Conservation (phyloP, 2,113 vertebrate species). For the Chaetura pelagica region DNA sequence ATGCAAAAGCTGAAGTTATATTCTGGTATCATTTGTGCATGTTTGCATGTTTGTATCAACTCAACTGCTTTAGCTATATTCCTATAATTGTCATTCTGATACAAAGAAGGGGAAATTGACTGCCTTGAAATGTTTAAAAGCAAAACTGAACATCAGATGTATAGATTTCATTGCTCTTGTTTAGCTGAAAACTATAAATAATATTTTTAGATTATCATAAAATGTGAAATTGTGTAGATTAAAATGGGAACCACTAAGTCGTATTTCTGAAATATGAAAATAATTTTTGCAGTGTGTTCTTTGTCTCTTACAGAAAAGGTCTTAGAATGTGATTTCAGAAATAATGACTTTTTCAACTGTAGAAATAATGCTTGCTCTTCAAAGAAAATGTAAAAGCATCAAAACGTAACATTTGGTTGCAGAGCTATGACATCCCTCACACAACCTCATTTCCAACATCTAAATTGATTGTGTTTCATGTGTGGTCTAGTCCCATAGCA, state of each 20-base stretch:
- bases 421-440: background rate
- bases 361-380: background rate
- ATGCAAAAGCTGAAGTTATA: background rate
- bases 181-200: background rate
- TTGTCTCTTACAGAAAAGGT: background rate
- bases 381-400: background rate
- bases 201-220: background rate
- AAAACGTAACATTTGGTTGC: background rate
- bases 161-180: background rate
- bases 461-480: background rate
- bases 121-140: background rate
- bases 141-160: background rate
- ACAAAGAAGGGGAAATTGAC: background rate
- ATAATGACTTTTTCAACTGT: background rate
- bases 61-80: background rate
- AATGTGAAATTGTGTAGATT: background rate
- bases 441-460: background rate
- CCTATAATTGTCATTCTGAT: background rate
- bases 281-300: background rate
- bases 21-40: background rate
- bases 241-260: background rate
- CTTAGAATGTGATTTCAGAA: background rate
- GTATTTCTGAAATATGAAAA: background rate
- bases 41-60: background rate
- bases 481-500: background rate